Evolutionary conservation across 2,888 invertebrate genomes (phyloP), one percentile per base, ranked within the genome.

Genomic region (Globia sparganii): DNA sequence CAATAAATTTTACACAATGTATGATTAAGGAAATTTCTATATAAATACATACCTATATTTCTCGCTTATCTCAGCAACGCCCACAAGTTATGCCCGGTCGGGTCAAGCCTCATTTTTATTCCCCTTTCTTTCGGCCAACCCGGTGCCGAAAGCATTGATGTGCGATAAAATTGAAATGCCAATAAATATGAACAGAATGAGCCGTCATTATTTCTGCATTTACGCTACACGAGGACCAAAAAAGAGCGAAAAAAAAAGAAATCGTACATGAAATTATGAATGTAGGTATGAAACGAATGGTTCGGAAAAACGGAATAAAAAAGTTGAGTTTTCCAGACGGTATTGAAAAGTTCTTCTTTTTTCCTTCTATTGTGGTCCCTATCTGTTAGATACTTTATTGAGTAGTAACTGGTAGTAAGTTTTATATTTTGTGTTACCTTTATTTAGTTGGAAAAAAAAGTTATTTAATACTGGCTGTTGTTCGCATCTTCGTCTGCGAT

Each of bases 171-270:
- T 88, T 85, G 86, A 86, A 87, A 86, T 78, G 77, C 87, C 88
- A 90, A 89, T 88, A 89, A 88, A 90, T 81, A 83, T 62, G 66
- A 43, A 73, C 34, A 66, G 59, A 88, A 85, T 85, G 78, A 85
- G 86, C 86, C 84, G 89, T 89, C 83, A 91, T 91, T 91, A 92
- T 91, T 91, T 92, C 89, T 89, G 86, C 87, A 90, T 91, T 89
- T 90, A 87, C 75, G 86, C 81, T 86, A 88, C 80, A 82, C 77
- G 78, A 78, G 64, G 34, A 65, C 64, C 66, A 74, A 68, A 81
- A 72, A 72, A 21, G 69, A 56, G 43, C 11, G 59, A 61, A 80
- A 74, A 76, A 61, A 80, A 74, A 76, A 86, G 66, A 71, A 81
- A 81, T 77, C 71, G 61, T 64, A 71, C 58, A 81, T 84, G 75